Base-by-base conservation (phyloP, 35 echinoderm and acorn worm species). In the Apostichopus californicus region DNA sequence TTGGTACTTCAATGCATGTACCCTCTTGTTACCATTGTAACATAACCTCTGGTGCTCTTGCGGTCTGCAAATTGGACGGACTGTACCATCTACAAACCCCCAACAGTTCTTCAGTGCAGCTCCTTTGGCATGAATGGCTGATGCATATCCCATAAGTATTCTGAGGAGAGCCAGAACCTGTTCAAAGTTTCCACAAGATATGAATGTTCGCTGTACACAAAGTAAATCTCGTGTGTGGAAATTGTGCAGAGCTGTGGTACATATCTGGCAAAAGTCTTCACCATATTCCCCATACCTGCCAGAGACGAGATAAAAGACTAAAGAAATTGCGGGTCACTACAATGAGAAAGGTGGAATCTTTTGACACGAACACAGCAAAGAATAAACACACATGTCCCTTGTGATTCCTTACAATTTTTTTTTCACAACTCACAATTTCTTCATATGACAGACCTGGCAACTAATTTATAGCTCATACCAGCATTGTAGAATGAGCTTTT, bases 71-170 rank as follows among this genome's bases (percentile, higher is more conserved):
- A 95, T 93, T 54, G 93, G 91, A 5, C 91, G 63, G 55, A 95
- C 91, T 52, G 94, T 97, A 7, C 93, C 96, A 89, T 98, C 96
- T 5, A 98, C 88, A 87, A 93, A 98, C 13, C 93, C 96, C 93
- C 93, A 95, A 83, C 96, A 98, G 73, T 98, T 98, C 70, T 22
- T 93, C 7, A 95, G 88, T 14, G 96, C 87, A 54, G 94, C 90
- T 54, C 91, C 91, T 85, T 95, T 95, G 6, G 55, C 75, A 87
- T 90, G 59, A 13, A 93, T 87, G 1, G 91, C 93, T 70, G 77
- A n/a, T 73, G 96, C 86, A 83, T 75, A 97, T n/a, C 15, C 58
- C 55, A 66, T 59, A 5, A 97, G 52, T 88, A 18, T 13, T 79
- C 25, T 13, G 92, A 72, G 6, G 86, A 55, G 1, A 95, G 58